phyloP scores from a whole-genome alignment of 2,888 invertebrate genomes.

The Andricus quercusramuli region DNA sequence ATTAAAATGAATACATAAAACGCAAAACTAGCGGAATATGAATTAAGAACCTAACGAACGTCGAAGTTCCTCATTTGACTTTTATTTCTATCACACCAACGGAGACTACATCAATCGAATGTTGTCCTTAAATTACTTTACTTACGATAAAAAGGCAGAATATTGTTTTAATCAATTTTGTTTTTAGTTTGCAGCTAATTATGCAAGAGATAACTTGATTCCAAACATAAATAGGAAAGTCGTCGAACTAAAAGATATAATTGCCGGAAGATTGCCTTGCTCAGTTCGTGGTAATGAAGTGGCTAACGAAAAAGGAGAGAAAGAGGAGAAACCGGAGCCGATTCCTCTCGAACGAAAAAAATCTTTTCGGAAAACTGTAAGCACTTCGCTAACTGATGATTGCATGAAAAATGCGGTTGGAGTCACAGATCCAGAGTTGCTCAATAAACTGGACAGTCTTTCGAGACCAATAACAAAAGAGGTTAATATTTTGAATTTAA shows the following conservation, averaged over 20 bases:
- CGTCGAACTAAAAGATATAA: conserved; percentile 85
- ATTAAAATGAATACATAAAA: too few relatives aligned
- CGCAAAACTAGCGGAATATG: too few relatives aligned
- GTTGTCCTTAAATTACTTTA: too few relatives aligned
- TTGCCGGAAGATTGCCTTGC: conserved; percentile 80
- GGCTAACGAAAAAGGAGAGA: conserved; percentile 77
- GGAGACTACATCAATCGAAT: too few relatives aligned
- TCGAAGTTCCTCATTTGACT: too few relatives aligned
- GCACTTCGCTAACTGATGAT: conserved; percentile 81
- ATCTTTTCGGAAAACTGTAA: conserved; percentile 85
- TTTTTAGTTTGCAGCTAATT: conserved; percentile 91
- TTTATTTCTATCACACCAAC: too few relatives aligned
- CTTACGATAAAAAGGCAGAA: too few relatives aligned
- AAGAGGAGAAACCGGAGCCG: conserved; percentile 69
- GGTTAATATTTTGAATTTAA: conserved; percentile 53
- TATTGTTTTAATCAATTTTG: conserved; percentile 4
- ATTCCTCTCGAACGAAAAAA: conserved; percentile 81
- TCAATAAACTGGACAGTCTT: conserved; percentile 84
- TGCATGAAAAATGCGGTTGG: conserved; percentile 79
- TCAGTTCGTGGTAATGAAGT: conserved; percentile 61
- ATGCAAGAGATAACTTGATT: conserved; percentile 92
- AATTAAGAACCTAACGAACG: too few relatives aligned
- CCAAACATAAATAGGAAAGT: conserved; percentile 89
- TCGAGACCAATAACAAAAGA: conserved; percentile 78
- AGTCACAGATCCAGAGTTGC: conserved; percentile 85